These are phyloP conservation scores for Crocuta crocuta DNA, from an alignment of 2,113 vertebrate species.

Conservation along the genomic window DNA sequence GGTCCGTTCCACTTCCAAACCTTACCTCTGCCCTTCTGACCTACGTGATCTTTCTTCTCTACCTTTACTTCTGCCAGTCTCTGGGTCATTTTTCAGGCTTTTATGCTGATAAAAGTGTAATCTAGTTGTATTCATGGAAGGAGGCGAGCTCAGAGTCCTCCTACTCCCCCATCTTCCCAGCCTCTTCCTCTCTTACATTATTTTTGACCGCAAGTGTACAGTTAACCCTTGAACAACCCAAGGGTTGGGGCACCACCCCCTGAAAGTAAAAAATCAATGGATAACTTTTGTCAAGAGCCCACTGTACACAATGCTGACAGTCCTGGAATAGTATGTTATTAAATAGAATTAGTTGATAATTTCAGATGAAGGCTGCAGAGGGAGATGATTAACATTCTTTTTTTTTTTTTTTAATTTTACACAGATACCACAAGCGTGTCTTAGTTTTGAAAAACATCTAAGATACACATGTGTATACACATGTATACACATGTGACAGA, in stretches of 20 bases:
- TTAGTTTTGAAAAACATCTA: background rate
- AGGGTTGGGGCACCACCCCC: background rate
- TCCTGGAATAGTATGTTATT: background rate
- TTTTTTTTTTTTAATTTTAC: background rate
- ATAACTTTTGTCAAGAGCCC: background rate
- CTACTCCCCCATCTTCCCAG: background rate
- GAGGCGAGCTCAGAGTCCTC: background rate
- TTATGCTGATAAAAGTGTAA: background rate
- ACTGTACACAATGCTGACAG: background rate
- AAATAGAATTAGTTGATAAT: background rate
- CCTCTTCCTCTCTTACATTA: background rate
- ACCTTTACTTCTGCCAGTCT: background rate
- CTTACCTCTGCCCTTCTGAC: background rate
- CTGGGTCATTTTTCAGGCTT: background rate
- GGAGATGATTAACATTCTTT: background rate
- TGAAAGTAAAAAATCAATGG: background rate
- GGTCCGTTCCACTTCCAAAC: background rate
- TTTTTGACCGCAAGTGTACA: background rate
- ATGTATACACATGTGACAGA: background rate
- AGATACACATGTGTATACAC: background rate
- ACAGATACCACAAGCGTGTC: background rate
- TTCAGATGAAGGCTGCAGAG: background rate
- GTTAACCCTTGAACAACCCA: background rate
- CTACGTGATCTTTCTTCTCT: background rate
- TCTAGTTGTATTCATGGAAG: background rate